phyloP scores from a whole-genome alignment of 1,140 invertebrate species.

The Dinoponera quadriceps region DNA sequence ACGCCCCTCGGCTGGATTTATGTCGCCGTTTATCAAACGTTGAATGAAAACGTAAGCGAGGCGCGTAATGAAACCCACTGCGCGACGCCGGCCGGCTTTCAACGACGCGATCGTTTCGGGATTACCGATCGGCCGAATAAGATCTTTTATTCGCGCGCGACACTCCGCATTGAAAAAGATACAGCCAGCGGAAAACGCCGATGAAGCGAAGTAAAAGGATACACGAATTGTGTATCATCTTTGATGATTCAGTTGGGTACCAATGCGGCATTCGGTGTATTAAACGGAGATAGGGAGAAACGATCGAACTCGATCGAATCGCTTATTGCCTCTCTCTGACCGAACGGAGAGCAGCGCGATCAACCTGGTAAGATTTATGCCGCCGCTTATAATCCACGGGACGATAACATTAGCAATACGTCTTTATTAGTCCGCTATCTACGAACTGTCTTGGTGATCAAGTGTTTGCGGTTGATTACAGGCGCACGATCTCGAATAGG shows the following conservation, averaged over 20 bases:
- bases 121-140: background rate
- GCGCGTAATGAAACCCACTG: conserved; percentile 34
- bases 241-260: no score
- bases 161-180: background rate
- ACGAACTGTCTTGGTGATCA: conserved; percentile 52
- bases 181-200: no score
- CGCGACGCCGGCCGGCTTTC: background rate
- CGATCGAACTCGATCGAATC: conserved; percentile 32
- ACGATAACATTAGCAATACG: conserved; percentile 49
- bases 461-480: conserved; percentile 49
- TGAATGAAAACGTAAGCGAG: conserved; percentile 71
- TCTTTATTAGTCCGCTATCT: conserved; percentile 59
- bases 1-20: conserved; percentile 67
- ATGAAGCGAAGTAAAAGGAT: no score
- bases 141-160: background rate
- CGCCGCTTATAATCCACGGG: conserved; percentile 36
- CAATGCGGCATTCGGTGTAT: no score
- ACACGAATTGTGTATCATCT: no score
- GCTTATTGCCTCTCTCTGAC: conserved; percentile 19
- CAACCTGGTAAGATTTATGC: conserved; percentile 37
- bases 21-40: conserved; percentile 73
- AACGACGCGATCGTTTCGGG: background rate
- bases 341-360: background rate
- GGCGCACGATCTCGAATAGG: conserved; percentile 31
- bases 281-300: no score